Conservation (phyloP, 2,113 vertebrate species). For the Callithrix jacchus region DNA sequence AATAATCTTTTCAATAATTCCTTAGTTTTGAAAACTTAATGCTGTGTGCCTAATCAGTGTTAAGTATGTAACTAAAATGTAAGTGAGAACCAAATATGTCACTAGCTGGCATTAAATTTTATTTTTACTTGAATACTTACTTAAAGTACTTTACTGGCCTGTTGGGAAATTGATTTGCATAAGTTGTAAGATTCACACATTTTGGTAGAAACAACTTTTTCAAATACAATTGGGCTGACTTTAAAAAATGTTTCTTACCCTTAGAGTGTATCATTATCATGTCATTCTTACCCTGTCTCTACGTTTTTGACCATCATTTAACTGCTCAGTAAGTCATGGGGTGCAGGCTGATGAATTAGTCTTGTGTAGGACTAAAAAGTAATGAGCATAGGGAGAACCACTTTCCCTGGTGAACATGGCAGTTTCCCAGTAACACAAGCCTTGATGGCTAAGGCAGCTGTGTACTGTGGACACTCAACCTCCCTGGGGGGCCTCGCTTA, state of each 20-base stretch:
- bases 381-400: neutral
- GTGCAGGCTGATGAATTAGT: conserved; percentile 5
- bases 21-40: conserved; percentile 12
- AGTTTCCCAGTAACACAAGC: neutral
- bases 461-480: neutral
- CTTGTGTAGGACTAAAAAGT: conserved; percentile 23
- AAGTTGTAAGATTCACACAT: conserved; percentile 16
- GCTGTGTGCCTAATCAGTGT: conserved; percentile 39
- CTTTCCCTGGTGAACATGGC: neutral
- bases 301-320: neutral
- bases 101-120: conserved; percentile 36
- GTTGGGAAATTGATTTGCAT: conserved; percentile 13
- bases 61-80: conserved; percentile 34
- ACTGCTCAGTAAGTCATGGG: conserved; percentile 15
- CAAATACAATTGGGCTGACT: neutral
- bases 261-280: conserved; percentile 8
- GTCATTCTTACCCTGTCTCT: neutral
- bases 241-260: conserved; percentile 28
- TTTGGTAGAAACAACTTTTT: conserved; percentile 57
- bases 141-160: conserved; percentile 43
- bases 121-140: conserved; percentile 47
- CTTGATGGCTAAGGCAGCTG: neutral
- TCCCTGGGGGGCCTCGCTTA: conserved; percentile 22
- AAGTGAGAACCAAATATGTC: neutral
- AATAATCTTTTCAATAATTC: conserved; percentile 39